Evolutionary conservation across 2,888 invertebrate species (phyloP).

Genomic region (Helleia helle): DNA sequence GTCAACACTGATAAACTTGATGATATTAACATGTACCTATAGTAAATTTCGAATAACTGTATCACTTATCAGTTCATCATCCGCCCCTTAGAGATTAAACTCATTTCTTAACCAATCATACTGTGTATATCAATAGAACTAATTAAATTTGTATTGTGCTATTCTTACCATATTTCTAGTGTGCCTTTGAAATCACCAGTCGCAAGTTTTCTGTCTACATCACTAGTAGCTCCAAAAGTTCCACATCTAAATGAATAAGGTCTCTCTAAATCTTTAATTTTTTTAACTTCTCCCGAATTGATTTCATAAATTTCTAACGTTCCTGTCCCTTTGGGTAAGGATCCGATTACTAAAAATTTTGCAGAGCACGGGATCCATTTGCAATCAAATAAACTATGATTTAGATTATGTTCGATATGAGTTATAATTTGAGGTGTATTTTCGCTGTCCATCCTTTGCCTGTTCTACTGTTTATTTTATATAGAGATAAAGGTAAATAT

Average conservation of each 20-base stretch:
- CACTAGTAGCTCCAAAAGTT: constrained; percentile 91
- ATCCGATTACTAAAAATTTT: constrained; percentile 92
- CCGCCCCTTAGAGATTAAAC: no score
- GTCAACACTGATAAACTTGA: no score
- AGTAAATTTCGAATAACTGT: no score
- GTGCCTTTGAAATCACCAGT: constrained; percentile 93
- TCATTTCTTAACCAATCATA: no score
- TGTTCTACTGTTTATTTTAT: no score
- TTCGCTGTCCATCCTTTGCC: constrained; percentile 39
- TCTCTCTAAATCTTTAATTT: constrained; percentile 83
- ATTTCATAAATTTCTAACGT: constrained; percentile 88
- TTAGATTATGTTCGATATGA: constrained; percentile 86
- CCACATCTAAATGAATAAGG: constrained; percentile 93
- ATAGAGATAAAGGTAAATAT: no score
- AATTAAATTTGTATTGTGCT: no score
- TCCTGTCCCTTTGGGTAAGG: constrained; percentile 88
- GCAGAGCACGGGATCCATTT: constrained; percentile 97
- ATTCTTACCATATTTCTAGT: constrained; percentile 84
- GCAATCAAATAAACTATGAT: constrained; percentile 92
- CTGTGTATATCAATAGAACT: no score
- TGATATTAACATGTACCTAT: no score
- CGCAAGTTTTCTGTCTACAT: constrained; percentile 86
- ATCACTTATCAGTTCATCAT: no score
- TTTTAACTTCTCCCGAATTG: constrained; percentile 79
- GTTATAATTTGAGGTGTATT: constrained; percentile 93